Conservation (phyloP, 2,888 invertebrate species). For the Cephus sareptanus region DNA sequence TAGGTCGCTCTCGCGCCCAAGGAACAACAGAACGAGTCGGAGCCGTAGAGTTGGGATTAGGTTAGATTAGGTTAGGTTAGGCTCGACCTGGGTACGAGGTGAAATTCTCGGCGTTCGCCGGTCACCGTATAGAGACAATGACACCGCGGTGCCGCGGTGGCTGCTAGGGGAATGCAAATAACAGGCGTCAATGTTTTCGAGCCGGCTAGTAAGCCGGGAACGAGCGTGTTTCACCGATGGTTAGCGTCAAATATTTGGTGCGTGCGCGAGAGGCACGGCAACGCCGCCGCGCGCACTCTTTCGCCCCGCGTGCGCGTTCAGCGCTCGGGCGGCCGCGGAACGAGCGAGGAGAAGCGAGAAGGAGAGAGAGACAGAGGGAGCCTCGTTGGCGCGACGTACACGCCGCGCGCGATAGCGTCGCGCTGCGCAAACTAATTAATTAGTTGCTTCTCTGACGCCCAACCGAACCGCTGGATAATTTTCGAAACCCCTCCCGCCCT, state of each 20-base stretch:
- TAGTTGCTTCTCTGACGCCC: constrained; percentile 52
- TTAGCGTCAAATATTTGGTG: constrained; percentile 65
- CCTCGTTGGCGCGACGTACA: constrained; percentile 22
- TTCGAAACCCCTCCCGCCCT: background rate
- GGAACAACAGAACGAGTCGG: no score
- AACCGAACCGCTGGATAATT: background rate
- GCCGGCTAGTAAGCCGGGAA: constrained; percentile 58
- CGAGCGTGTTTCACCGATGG: constrained; percentile 61
- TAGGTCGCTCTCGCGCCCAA: no score
- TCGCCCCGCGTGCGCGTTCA: constrained; percentile 18
- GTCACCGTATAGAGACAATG: constrained; percentile 26
- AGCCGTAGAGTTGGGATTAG: no score
- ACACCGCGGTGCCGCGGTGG: constrained; percentile 20
- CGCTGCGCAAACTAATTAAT: constrained; percentile 57
- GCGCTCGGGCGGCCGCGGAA: constrained; percentile 9
- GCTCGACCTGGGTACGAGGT: constrained; percentile 16
- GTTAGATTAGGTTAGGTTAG: background rate
- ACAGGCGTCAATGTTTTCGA: constrained; percentile 62
- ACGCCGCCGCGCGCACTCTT: constrained; percentile 46
- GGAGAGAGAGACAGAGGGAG: background rate
- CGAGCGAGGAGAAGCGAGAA: constrained; percentile 9
- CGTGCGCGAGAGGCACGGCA: constrained; percentile 61
- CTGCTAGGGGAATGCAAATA: constrained; percentile 61
- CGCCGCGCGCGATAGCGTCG: constrained; percentile 47
- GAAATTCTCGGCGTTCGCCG: constrained; percentile 34